Base-by-base conservation (phyloP, 2,888 invertebrate genomes). In the Oegoconia quadripuncta region DNA sequence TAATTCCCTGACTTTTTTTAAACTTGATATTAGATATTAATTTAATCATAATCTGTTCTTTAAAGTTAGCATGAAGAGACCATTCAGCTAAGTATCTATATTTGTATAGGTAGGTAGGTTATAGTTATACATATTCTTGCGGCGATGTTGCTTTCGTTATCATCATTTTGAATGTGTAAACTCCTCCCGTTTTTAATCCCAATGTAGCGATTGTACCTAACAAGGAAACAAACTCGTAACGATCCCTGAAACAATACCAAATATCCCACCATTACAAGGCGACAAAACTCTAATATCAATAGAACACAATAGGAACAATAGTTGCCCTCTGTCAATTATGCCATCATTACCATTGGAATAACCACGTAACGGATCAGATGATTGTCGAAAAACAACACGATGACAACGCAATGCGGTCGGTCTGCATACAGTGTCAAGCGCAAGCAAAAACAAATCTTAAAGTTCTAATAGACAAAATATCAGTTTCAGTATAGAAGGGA, bases 281-380 rank as follows among this genome's bases (percentile, higher is more conserved):
- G 87, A 87, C 83, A 82, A 86, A 86, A 78, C 75, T 69, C 64
- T 78, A 80, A 84, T 83, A 84, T 78, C 76, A 79, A 81, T 76
- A 80, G 70, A 74, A 79, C 66, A 86, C 83, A 80, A 83, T 82
- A 66, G 81, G 74, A 80, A 87, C 84, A 87, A 86, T 86, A 81
- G 83, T 72, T 80, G 77, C 71, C 72, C 77, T 77, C 79, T 84
- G 84, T 86, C 87, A 84, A 84, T 86, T 87, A 86, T 84, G 72
- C 82, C 78, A 80, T 86, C 82, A 86, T 87, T 87, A 86, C 76
- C 80, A 83, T 86, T 77, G 65, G 78, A 75, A 83, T 82, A 80
- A 83, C 76, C 74, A 74, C 73, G 74, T 76, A 81, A 79, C 77
- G 74, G 77, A 80, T 83, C 78, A 74, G 75, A 78, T 74, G 78